Conservation (phyloP, 1,140 invertebrate genomes). For the Scylla paramamosain region DNA sequence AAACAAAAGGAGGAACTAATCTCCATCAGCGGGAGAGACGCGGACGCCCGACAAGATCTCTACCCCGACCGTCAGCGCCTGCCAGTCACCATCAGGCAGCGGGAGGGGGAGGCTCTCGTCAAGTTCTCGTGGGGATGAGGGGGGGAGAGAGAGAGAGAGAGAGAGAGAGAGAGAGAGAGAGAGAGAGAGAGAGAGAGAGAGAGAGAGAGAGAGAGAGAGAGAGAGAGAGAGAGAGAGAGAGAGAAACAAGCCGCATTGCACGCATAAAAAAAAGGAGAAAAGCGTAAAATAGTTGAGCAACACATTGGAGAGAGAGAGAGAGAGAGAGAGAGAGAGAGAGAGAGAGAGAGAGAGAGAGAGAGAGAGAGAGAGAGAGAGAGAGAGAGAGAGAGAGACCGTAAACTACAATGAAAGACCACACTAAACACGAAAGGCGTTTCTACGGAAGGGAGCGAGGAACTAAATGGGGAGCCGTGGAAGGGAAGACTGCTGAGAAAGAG, state of each 20-base stretch:
- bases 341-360: background rate
- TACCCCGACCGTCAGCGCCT: background rate
- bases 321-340: slow-evolving; percentile 8
- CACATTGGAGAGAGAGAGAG: slow-evolving; percentile 19
- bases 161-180: slow-evolving; percentile 18
- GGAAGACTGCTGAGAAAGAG: too few species aligned
- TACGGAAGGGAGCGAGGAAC: too few species aligned
- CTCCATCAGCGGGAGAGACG: background rate
- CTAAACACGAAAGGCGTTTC: too few species aligned
- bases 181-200: slow-evolving; percentile 2
- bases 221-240: too few species aligned
- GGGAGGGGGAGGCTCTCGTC: background rate
- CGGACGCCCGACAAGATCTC: background rate
- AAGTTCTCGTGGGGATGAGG: background rate
- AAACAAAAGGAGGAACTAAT: background rate
- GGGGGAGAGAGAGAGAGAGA: background rate
- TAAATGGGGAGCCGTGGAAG: too few species aligned
- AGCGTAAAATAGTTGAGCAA: too few species aligned
- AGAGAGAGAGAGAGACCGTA: too few species aligned
- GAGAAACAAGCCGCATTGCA: too few species aligned
- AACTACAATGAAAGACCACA: too few species aligned
- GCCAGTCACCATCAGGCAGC: background rate
- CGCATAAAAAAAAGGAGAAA: too few species aligned
- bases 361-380: too few species aligned
- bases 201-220: too few species aligned